Evolutionary conservation across 2,113 vertebrate genomes (phyloP).

Genomic region (Tetrao urogallus): DNA sequence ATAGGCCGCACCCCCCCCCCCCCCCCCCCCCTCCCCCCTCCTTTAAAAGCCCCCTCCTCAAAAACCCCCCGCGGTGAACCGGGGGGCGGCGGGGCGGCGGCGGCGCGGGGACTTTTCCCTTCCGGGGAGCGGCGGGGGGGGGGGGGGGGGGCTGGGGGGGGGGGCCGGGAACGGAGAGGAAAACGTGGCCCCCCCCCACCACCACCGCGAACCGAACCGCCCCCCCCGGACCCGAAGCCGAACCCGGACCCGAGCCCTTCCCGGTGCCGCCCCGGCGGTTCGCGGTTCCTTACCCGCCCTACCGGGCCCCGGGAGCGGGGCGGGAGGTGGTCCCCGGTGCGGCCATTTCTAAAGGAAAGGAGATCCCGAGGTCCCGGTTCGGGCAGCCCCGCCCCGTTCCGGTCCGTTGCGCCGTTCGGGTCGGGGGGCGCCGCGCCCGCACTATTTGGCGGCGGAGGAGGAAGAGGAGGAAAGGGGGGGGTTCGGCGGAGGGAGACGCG

Average conservation of each 20-base stretch:
- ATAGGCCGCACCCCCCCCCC: too few species aligned
- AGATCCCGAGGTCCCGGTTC: not conserved
- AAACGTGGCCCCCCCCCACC: too few species aligned
- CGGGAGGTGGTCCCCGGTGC: not conserved
- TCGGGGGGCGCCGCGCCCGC: not conserved
- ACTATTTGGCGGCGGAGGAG: not conserved
- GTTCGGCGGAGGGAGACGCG: not conserved
- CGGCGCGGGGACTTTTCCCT: not conserved
- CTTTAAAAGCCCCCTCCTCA: too few species aligned
- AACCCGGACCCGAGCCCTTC: too few species aligned
- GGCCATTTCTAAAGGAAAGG: conserved; percentile 2
- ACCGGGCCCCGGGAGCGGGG: not conserved
- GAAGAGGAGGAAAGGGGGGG: too few species aligned
- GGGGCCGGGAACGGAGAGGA: too few species aligned
- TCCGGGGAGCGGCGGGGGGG: not conserved
- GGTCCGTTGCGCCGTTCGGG: not conserved
- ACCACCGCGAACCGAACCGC: too few species aligned
- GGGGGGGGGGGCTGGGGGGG: too few species aligned
- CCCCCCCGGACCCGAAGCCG: too few species aligned
- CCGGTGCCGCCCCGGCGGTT: too few species aligned
- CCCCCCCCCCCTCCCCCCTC: too few species aligned
- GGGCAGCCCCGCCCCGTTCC: not conserved
- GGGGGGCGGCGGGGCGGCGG: not conserved
- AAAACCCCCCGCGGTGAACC: not conserved
- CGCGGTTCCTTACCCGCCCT: not conserved